These are phyloP conservation scores for Diplodus puntazzo DNA, from an alignment of 2,797 vertebrate genomes.

Conservation along the genomic window DNA sequence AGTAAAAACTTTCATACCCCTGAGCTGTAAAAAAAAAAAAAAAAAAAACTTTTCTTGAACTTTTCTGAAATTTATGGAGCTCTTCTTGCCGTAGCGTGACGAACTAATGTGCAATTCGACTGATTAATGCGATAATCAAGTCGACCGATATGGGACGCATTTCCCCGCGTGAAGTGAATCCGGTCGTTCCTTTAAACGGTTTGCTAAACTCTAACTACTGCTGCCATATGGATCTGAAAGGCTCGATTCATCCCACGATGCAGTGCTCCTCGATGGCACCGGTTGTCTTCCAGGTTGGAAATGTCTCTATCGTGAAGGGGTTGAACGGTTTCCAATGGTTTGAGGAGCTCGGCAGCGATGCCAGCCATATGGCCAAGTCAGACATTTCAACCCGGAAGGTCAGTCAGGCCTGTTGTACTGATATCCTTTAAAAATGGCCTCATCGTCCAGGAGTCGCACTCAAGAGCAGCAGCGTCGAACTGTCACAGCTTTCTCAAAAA, in stretches of 20 bases:
- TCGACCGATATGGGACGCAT: conserved; percentile 1
- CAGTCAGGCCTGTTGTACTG: conserved; percentile 43
- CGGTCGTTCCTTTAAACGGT: conserved; percentile 28
- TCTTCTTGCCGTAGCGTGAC: conserved; percentile 32
- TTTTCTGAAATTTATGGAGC: conserved; percentile 46
- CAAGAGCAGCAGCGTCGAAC: conserved; percentile 21
- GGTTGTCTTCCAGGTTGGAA: conserved; percentile 45
- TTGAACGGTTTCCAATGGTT: conserved; percentile 50
- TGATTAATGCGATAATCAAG: conserved; percentile 34
- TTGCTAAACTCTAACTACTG: conserved; percentile 33
- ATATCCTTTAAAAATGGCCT: conserved; percentile 29
- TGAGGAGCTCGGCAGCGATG: conserved; percentile 32
- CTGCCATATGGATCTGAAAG: conserved; percentile 55
- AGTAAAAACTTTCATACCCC: conserved; percentile 31
- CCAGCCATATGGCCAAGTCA: conserved; percentile 51
- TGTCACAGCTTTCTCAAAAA: conserved; percentile 27
- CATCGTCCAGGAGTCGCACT: conserved; percentile 5
- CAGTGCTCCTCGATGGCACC: not conserved
- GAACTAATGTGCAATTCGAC: conserved; percentile 45
- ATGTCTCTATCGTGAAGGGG: conserved; percentile 48
- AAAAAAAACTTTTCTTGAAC: too few species aligned
- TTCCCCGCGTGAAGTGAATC: conserved; percentile 32
- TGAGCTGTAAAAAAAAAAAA: conserved; percentile 14
- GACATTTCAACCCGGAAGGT: conserved; percentile 25
- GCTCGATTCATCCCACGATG: conserved; percentile 32